Percentiles rank a stretch among this genome's conserved stretches.
Evolutionary conservation across 2,113 vertebrate genomes (phyloP).

Genomic region (Oxyura jamaicensis): DNA sequence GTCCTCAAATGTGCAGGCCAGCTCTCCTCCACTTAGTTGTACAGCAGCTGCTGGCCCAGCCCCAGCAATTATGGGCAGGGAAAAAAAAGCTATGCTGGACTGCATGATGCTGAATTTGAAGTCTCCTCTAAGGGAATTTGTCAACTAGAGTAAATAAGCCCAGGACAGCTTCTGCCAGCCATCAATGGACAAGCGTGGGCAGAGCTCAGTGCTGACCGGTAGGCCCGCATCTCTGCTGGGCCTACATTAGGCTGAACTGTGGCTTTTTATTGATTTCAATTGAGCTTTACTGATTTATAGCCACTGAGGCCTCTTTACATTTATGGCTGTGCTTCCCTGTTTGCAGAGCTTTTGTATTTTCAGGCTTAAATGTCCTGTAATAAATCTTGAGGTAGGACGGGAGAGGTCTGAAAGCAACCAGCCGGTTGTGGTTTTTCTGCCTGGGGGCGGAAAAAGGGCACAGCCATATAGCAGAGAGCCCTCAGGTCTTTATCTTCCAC

Average conservation of each 20-base stretch:
- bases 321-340: not conserved
- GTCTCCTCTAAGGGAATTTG: not conserved
- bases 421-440: not conserved
- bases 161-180: not conserved
- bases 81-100: not conserved
- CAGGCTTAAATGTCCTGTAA: not conserved
- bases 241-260: not conserved
- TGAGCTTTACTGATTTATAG: not conserved
- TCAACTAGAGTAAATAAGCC: not conserved
- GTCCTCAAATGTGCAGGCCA: not conserved
- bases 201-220: not conserved
- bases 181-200: not conserved
- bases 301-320: not conserved
- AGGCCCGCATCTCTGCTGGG: fast-evolving
- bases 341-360: not conserved
- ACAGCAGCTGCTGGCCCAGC: conserved; percentile 26
- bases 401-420: not conserved
- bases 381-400: not conserved
- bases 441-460: not conserved
- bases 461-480: fast-evolving
- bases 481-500: not conserved
- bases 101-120: not conserved
- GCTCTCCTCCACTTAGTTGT: not conserved
- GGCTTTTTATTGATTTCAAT: not conserved
- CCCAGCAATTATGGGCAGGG: not conserved